phyloP scores from a whole-genome alignment of 2,888 invertebrate species.

The Aethes cnicana region DNA sequence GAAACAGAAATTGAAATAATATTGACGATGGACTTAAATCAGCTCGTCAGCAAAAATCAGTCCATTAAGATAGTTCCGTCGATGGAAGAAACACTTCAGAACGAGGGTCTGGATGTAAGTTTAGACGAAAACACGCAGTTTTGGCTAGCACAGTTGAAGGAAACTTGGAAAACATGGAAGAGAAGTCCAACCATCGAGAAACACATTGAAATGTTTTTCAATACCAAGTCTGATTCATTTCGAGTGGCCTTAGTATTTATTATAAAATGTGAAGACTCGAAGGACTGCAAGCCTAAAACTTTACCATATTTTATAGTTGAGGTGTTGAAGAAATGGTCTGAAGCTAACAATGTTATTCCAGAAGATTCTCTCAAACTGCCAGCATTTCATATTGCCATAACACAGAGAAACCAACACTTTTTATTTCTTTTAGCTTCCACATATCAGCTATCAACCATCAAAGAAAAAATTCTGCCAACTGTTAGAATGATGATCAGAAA shows the following conservation, averaged over 20 bases:
- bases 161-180: conserved; percentile 79
- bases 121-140: conserved; percentile 59
- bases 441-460: conserved; percentile 84
- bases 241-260: conserved; percentile 82
- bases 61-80: conserved; percentile 76
- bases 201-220: conserved; percentile 74
- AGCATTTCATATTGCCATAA: conserved; percentile 87
- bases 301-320: conserved; percentile 85
- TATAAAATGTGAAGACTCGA: conserved; percentile 84
- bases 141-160: conserved; percentile 72
- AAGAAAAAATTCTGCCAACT: conserved; percentile 83
- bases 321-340: conserved; percentile 80
- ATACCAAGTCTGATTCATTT: conserved; percentile 81
- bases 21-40: conserved; percentile 49
- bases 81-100: conserved; percentile 63
- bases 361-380: conserved; percentile 84
- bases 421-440: conserved; percentile 84
- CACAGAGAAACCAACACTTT: conserved; percentile 85
- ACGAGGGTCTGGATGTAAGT: conserved; percentile 65
- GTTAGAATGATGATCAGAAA: conserved; percentile 78
- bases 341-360: conserved; percentile 56
- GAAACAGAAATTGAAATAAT: conserved; percentile 4
- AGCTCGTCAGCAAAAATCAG: conserved; percentile 60
- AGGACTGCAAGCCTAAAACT: conserved; percentile 84
- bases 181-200: conserved; percentile 77